phyloP scores from a whole-genome alignment of 2,797 vertebrate genomes.

The Hypotaenidia okinawae region DNA sequence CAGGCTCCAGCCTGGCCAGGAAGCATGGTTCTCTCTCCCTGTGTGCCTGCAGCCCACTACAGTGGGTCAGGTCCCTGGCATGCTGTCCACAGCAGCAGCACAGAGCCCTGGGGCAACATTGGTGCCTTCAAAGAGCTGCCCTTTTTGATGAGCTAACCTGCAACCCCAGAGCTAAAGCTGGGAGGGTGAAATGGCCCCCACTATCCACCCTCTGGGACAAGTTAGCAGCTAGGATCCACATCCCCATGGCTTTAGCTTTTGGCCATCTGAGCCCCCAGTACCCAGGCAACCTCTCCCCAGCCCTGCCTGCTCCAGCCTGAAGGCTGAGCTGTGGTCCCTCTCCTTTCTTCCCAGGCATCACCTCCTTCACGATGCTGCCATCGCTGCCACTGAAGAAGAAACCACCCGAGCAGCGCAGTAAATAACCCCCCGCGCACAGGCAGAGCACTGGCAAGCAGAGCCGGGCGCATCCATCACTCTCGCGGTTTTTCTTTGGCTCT shows the following conservation, averaged over 20 bases:
- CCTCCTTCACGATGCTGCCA: not conserved
- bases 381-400: not conserved
- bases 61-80: not conserved
- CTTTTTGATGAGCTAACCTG: not conserved
- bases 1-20: not conserved
- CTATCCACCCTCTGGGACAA: not conserved
- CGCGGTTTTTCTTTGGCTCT: slow-evolving; percentile 13
- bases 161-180: not conserved
- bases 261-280: not conserved
- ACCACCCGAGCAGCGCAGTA: not conserved
- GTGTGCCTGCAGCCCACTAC: not conserved
- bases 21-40: not conserved
- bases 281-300: not conserved
- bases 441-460: not conserved
- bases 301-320: not conserved
- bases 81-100: not conserved
- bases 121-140: not conserved
- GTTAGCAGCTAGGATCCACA: not conserved
- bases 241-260: not conserved
- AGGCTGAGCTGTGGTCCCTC: fast-evolving
- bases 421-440: not conserved
- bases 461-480: not conserved
- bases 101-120: not conserved
- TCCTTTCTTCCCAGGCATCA: not conserved
- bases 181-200: not conserved